Percentiles rank a stretch among this genome's conserved stretches.
phyloP scores from a whole-genome alignment of 2,888 invertebrate species.

The Lucinisca nassula region DNA sequence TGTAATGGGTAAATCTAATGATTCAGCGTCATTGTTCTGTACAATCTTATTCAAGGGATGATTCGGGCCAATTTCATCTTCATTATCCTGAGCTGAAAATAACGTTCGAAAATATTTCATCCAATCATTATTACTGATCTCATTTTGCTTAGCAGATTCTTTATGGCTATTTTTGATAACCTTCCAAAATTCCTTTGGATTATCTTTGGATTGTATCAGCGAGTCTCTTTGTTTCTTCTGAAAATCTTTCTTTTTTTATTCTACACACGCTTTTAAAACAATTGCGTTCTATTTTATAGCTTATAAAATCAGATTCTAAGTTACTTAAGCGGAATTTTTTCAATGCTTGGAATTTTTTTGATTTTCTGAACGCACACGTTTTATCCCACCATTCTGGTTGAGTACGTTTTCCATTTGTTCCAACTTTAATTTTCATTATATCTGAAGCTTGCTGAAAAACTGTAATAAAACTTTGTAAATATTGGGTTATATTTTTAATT shows the following conservation, averaged over 20 bases:
- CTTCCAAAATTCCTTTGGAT: neutral
- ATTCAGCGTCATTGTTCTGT: neutral
- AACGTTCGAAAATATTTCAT: neutral
- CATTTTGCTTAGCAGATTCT: neutral
- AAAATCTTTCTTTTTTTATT: neutral
- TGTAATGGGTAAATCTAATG: neutral
- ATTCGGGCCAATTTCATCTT: neutral
- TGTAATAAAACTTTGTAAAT: neutral
- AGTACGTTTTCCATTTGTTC: neutral
- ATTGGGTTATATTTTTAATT: neutral
- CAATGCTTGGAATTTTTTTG: neutral
- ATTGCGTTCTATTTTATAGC: neutral
- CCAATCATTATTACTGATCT: neutral
- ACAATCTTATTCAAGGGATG: neutral
- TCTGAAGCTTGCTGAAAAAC: neutral
- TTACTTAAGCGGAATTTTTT: neutral
- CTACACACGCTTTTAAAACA: neutral
- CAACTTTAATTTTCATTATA: neutral
- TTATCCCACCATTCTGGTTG: constrained; percentile 2
- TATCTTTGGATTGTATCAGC: neutral
- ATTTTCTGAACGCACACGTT: neutral
- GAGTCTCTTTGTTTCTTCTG: neutral
- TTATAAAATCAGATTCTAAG: neutral
- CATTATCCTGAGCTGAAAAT: neutral
- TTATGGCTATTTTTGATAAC: neutral